A percentile compares a stretch with the other conserved stretches of the same genome.
Conservation (phyloP, 2,888 invertebrate genomes). For the Rhabditophanes sp. region DNA sequence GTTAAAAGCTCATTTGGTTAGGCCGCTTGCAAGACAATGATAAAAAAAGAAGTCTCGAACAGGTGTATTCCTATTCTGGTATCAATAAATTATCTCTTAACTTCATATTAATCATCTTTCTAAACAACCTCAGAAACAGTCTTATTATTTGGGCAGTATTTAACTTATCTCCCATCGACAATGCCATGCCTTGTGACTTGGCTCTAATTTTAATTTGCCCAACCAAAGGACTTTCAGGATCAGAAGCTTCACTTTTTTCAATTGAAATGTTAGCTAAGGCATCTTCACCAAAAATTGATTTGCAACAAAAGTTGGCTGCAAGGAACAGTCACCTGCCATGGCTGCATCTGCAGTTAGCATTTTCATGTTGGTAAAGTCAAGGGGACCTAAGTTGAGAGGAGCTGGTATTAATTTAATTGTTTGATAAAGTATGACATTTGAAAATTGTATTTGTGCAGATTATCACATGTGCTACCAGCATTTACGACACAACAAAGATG, state of each 20-base stretch:
- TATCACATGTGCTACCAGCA: no score
- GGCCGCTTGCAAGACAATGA: no score
- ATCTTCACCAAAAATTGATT: constrained; percentile 68
- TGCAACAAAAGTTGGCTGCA: constrained; percentile 97
- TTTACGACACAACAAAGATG: no score
- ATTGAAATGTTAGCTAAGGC: constrained; percentile 96
- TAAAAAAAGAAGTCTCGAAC: no score
- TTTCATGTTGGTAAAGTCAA: constrained; percentile 96
- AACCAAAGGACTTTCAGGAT: constrained; percentile 63
- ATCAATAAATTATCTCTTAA: no score
- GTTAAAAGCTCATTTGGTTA: no score
- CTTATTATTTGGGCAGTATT: constrained; percentile 16
- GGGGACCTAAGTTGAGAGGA: constrained; percentile 80
- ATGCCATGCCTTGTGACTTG: constrained; percentile 98
- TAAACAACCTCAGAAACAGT: no score
- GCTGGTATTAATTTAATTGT: no score
- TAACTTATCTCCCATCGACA: constrained; percentile 82
- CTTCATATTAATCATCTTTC: no score
- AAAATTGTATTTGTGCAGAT: no score
- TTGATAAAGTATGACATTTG: no score
- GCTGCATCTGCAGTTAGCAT: constrained; percentile 74
- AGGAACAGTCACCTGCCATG: constrained; percentile 91
- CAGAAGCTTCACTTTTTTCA: constrained; percentile 56
- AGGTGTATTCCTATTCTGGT: no score
- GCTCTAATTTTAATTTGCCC: constrained; percentile 95